phyloP scores from a whole-genome alignment of 2,888 invertebrate species.

The Xanthia icteritia region DNA sequence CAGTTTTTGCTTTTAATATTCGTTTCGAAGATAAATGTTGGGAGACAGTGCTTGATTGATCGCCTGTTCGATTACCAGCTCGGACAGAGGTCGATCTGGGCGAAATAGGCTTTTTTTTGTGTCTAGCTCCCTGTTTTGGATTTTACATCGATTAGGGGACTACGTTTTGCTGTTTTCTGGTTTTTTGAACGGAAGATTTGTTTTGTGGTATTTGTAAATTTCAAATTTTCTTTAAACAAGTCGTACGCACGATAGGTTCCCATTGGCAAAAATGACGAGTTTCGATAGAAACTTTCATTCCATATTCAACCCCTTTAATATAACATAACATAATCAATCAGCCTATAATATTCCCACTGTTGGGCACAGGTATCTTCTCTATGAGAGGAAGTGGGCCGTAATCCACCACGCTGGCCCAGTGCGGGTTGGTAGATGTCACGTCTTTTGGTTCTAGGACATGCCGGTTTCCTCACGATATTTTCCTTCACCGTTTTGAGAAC shows the following conservation, averaged over 20 bases:
- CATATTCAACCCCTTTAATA: too few relatives aligned
- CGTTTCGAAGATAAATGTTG: constrained; percentile 85
- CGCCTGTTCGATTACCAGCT: constrained; percentile 78
- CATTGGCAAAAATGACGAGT: too few relatives aligned
- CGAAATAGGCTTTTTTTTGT: constrained; percentile 56
- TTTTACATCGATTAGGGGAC: constrained; percentile 56
- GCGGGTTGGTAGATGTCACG: too few relatives aligned
- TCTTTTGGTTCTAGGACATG: too few relatives aligned
- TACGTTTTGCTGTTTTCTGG: background rate
- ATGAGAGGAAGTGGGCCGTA: too few relatives aligned
- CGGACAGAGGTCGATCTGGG: constrained; percentile 65
- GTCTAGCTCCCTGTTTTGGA: constrained; percentile 57
- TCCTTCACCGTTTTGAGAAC: too few relatives aligned
- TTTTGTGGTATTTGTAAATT: background rate
- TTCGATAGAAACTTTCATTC: too few relatives aligned
- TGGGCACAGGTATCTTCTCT: too few relatives aligned
- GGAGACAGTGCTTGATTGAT: constrained; percentile 87
- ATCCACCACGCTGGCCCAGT: too few relatives aligned
- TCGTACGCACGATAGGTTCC: background rate
- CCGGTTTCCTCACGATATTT: too few relatives aligned
- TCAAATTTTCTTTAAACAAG: background rate
- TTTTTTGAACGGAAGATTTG: background rate
- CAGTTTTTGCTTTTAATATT: constrained; percentile 85
- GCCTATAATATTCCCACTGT: too few relatives aligned
- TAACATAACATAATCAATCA: too few relatives aligned